Conservation (phyloP, 2,888 invertebrate species). For the Calliopum simillimum region DNA sequence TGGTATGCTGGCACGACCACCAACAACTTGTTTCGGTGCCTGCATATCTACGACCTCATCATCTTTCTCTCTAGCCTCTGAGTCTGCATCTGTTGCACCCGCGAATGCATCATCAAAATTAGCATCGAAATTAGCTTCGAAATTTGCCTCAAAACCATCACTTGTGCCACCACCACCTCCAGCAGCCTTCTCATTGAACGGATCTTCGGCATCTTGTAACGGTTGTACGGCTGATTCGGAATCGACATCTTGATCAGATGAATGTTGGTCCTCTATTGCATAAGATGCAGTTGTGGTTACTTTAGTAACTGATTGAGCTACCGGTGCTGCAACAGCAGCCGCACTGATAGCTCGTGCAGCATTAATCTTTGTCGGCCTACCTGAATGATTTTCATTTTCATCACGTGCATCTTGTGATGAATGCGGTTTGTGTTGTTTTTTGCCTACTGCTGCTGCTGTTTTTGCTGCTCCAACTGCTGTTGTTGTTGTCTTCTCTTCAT, state of each 20-base stretch:
- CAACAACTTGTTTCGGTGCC: slow-evolving; percentile 78
- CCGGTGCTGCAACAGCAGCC: slow-evolving; percentile 1
- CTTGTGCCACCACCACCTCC: slow-evolving; percentile 39
- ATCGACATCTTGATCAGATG: slow-evolving; percentile 54
- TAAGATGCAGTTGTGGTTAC: slow-evolving; percentile 16
- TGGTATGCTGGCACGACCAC: slow-evolving; percentile 85
- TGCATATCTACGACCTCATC: slow-evolving; percentile 60
- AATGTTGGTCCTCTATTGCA: slow-evolving; percentile 52
- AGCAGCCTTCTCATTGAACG: slow-evolving; percentile 58
- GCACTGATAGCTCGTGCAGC: neutral
- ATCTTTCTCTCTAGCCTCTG: slow-evolving; percentile 44
- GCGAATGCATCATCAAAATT: slow-evolving; percentile 69
- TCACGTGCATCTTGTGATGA: slow-evolving; percentile 39
- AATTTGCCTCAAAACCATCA: slow-evolving; percentile 53
- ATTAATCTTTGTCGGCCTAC: slow-evolving; percentile 45
- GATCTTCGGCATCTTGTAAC: slow-evolving; percentile 58
- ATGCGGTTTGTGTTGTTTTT: slow-evolving; percentile 31
- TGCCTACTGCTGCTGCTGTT: slow-evolving; percentile 36
- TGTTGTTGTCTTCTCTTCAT: slow-evolving; percentile 37
- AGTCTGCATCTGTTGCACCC: slow-evolving; percentile 42
- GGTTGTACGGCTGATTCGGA: slow-evolving; percentile 56
- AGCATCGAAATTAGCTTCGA: slow-evolving; percentile 66
- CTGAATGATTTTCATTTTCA: slow-evolving; percentile 51
- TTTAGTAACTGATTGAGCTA: slow-evolving; percentile 7
- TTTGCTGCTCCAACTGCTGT: slow-evolving; percentile 42